These are phyloP conservation scores for Larimichthys crocea DNA, from an alignment of 2,113 vertebrate genomes.

Conservation along the genomic window DNA sequence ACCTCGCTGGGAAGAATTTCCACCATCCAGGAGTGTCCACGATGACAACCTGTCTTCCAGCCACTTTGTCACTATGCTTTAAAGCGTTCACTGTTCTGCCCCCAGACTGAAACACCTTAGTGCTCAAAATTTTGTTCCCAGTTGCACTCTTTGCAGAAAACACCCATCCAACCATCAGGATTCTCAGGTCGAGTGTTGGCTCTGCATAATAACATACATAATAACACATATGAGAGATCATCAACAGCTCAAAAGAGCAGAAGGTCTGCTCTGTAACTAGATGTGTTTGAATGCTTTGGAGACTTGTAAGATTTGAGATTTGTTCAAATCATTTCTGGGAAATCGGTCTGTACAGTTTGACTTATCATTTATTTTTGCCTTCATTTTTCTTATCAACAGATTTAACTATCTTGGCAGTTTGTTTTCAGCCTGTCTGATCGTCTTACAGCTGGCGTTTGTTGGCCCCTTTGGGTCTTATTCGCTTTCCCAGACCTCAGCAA, in stretches of 20 bases:
- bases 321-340: no score
- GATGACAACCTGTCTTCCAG: conserved; percentile 2
- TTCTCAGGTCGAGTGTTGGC: not conserved
- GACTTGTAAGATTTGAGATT: no score
- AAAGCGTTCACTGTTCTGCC: not conserved
- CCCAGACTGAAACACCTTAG: not conserved
- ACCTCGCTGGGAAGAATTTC: not conserved
- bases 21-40: conserved; percentile 49
- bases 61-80: not conserved
- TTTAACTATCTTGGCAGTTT: not conserved
- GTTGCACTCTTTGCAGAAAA: conserved; percentile 12
- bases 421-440: not conserved
- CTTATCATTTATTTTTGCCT: no score
- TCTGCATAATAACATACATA: not conserved
- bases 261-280: no score
- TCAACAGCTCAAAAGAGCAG: no score
- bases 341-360: no score
- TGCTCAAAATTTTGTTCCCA: not conserved
- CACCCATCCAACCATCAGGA: conserved; percentile 39
- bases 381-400: not conserved
- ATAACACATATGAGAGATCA: not conserved
- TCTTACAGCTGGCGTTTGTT: not conserved
- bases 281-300: no score
- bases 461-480: not conserved
- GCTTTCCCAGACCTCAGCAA: not conserved